A percentile compares a stretch with the other conserved stretches of the same genome.
phyloP scores from a whole-genome alignment of 2,888 invertebrate genomes.

The Scelioninae gen. 1 region DNA sequence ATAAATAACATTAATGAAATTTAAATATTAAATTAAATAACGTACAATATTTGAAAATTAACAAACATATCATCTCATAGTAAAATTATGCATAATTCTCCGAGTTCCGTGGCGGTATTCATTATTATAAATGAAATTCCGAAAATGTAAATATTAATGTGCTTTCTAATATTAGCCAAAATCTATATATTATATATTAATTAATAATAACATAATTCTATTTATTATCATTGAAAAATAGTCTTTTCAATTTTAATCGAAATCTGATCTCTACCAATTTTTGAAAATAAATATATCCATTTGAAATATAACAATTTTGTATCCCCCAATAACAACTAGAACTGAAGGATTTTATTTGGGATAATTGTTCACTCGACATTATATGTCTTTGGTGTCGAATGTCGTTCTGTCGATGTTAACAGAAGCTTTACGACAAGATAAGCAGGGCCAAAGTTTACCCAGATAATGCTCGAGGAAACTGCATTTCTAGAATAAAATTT shows the following conservation, averaged over 20 bases:
- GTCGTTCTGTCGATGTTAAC: conserved; percentile 33
- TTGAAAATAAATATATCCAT: not conserved
- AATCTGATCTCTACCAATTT: not conserved
- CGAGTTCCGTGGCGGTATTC: too few relatives aligned
- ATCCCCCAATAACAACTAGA: conserved; percentile 3
- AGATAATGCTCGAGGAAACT: conserved; percentile 50
- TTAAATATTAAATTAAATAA: too few relatives aligned
- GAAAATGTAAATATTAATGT: too few relatives aligned
- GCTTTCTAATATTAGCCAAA: too few relatives aligned
- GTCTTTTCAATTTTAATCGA: not conserved
- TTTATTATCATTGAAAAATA: too few relatives aligned
- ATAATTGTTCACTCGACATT: conserved; percentile 38
- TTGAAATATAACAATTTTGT: not conserved
- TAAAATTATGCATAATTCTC: too few relatives aligned
- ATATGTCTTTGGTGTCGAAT: conserved; percentile 22
- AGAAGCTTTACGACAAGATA: conserved; percentile 43
- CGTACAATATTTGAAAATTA: too few relatives aligned
- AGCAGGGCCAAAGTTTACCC: conserved; percentile 61
- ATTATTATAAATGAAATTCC: too few relatives aligned
- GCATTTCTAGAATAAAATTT: conserved; percentile 50
- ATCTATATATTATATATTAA: too few relatives aligned
- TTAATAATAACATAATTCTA: too few relatives aligned
- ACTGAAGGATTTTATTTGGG: conserved; percentile 14
- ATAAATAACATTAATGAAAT: too few relatives aligned
- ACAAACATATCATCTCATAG: too few relatives aligned